phyloP scores from a whole-genome alignment of 1,140 invertebrate genomes.

The Rhyacophila brunnea region DNA sequence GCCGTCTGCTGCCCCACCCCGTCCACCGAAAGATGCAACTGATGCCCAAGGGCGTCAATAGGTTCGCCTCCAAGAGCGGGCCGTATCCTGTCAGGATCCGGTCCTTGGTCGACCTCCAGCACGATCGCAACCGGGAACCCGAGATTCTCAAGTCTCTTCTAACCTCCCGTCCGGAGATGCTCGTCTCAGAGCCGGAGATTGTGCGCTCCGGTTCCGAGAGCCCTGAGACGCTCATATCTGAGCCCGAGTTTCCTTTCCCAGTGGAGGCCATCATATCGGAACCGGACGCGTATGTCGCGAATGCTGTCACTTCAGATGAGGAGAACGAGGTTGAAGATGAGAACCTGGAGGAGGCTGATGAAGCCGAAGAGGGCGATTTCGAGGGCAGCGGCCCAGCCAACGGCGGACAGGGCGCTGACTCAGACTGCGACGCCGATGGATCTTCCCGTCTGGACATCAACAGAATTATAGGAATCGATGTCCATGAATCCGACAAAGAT shows the following conservation, averaged over 20 bases:
- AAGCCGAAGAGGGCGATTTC: slow-evolving; percentile 6
- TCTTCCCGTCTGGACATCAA: slow-evolving; percentile 28
- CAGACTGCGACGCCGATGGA: slow-evolving; percentile 27
- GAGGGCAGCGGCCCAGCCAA: slow-evolving; percentile 11
- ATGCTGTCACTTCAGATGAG: slow-evolving; percentile 28
- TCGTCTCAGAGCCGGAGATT: slow-evolving; percentile 48
- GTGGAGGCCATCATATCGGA: slow-evolving; percentile 52
- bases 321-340: background rate
- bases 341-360: slow-evolving; percentile 2
- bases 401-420: slow-evolving; percentile 10
- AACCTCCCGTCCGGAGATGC: slow-evolving; percentile 46
- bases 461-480: slow-evolving; percentile 34
- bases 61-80: background rate
- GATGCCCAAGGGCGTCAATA: slow-evolving; percentile 41
- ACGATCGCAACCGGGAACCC: slow-evolving; percentile 40
- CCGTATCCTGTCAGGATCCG: slow-evolving; percentile 20
- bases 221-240: slow-evolving; percentile 51
- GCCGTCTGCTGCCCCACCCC: slow-evolving; percentile 48
- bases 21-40: slow-evolving; percentile 49
- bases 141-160: slow-evolving; percentile 52
- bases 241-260: slow-evolving; percentile 52
- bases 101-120: slow-evolving; percentile 10
- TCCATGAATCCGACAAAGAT: slow-evolving; percentile 28
- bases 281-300: slow-evolving; percentile 42
- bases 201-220: slow-evolving; percentile 50